Conservation (phyloP, 2,113 vertebrate genomes). For the Crotalus helleri region DNA sequence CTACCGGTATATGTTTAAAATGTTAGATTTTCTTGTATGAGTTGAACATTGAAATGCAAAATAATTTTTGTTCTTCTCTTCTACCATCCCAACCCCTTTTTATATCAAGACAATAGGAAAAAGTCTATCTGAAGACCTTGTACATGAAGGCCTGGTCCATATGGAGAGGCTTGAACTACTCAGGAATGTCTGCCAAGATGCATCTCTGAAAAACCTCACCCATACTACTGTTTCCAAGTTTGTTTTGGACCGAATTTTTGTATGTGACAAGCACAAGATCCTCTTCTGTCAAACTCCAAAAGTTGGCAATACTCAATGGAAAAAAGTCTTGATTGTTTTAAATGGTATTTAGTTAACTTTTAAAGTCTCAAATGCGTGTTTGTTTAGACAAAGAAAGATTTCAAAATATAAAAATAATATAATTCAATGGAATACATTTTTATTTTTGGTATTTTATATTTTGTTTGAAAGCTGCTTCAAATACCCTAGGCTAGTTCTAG, state of each 20-base stretch:
- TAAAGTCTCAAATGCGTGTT: not conserved
- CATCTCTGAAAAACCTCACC: conserved; percentile 81
- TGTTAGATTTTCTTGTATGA: not conserved
- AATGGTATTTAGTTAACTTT: conserved; percentile 77
- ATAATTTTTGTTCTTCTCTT: conserved; percentile 13
- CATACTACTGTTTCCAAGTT: conserved; percentile 88
- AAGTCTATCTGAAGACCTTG: conserved; percentile 50
- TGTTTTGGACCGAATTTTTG: conserved; percentile 95
- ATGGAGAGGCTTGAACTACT: conserved; percentile 79
- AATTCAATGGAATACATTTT: conserved; percentile 13
- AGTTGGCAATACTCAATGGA: conserved; percentile 99
- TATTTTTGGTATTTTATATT: conserved; percentile 33
- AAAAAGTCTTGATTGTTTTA: conserved; percentile 96
- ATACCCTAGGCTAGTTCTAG: not conserved
- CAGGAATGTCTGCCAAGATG: conserved; percentile 79
- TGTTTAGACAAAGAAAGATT: not conserved
- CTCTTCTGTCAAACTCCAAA: conserved; percentile 99
- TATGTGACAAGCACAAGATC: conserved; percentile 95
- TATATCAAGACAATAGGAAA: conserved; percentile 71
- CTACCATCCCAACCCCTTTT: conserved; percentile 16
- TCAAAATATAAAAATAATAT: conserved; percentile 21
- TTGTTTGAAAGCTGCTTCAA: conserved; percentile 12
- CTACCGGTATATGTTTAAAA: not conserved
- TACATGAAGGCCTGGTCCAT: conserved; percentile 72
- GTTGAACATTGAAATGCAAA: conserved; percentile 30